Conservation (phyloP, 2,888 invertebrate genomes). For the Trimorus sp. region DNA sequence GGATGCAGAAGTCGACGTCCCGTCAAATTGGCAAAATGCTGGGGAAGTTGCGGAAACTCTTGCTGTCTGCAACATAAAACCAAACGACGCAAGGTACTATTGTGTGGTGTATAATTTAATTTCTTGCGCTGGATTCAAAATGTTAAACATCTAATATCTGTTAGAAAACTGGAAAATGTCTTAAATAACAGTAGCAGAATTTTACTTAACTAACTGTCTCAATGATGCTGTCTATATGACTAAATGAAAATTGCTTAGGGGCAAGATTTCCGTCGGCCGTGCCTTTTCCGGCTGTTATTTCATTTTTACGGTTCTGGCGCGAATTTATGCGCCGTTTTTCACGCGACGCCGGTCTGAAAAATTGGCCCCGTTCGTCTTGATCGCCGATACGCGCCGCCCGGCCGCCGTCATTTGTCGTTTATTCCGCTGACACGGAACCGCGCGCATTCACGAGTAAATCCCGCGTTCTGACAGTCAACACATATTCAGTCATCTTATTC, state of each 20-base stretch:
- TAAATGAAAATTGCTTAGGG: constrained; percentile 71
- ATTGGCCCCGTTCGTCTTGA: constrained; percentile 26
- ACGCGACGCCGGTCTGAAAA: constrained; percentile 26
- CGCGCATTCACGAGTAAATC: constrained; percentile 63
- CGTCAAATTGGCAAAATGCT: constrained; percentile 94
- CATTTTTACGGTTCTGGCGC: constrained; percentile 38
- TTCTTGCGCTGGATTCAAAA: too few species aligned
- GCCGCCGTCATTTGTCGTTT: constrained; percentile 53
- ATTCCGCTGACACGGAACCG: constrained; percentile 52
- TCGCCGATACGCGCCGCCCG: constrained; percentile 14
- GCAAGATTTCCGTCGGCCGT: constrained; percentile 24
- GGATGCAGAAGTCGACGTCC: constrained; percentile 95
- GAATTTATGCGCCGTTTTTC: constrained; percentile 51
- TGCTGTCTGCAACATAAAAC: constrained; percentile 97
- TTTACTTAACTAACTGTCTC: too few species aligned
- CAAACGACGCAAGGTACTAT: constrained; percentile 92
- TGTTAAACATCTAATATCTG: too few species aligned
- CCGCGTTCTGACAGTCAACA: constrained; percentile 63
- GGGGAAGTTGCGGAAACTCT: constrained; percentile 90
- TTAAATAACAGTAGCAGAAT: too few species aligned
- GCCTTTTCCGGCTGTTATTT: constrained; percentile 52
- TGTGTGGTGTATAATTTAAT: not conserved
- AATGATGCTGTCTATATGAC: constrained; percentile 76
- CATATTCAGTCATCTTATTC: constrained; percentile 67
- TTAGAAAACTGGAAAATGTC: too few species aligned